Conservation (phyloP, 2,113 vertebrate species). For the Pelvicachromis taeniatus region DNA sequence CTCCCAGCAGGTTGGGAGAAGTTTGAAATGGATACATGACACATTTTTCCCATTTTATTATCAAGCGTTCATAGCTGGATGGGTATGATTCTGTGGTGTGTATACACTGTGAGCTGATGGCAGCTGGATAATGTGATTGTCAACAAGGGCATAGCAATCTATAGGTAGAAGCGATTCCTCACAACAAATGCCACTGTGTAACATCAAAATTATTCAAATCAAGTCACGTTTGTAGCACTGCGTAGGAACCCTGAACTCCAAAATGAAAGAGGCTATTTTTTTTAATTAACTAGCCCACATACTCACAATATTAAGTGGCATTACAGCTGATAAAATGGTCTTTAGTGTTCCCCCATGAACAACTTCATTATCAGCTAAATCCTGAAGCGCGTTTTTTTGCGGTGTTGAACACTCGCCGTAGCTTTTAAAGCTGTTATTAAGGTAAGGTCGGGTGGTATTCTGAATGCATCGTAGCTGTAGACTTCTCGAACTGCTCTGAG, state of each 20-base stretch:
- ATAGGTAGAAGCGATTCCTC: neutral
- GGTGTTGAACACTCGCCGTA: neutral
- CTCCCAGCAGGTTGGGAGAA: constrained; percentile 11
- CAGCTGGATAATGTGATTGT: constrained; percentile 41
- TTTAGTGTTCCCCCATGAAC: neutral
- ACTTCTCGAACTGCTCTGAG: neutral
- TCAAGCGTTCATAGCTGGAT: neutral
- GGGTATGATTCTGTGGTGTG: neutral
- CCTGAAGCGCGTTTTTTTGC: neutral
- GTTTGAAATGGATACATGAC: neutral
- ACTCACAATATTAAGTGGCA: neutral
- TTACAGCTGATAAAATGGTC: neutral
- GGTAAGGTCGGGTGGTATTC: neutral
- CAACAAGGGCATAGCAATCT: constrained; percentile 12
- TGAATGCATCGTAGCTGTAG: neutral
- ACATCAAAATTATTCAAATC: neutral
- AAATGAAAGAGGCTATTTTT: neutral
- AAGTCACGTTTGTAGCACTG: neutral
- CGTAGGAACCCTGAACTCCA: neutral
- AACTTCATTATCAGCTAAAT: neutral
- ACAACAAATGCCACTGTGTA: neutral
- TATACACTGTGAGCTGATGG: neutral
- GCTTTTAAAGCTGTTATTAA: neutral
- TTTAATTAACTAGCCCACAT: neutral
- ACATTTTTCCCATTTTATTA: neutral